Base-by-base conservation (phyloP, 2,888 invertebrate species). In the Lissonota sp. region DNA sequence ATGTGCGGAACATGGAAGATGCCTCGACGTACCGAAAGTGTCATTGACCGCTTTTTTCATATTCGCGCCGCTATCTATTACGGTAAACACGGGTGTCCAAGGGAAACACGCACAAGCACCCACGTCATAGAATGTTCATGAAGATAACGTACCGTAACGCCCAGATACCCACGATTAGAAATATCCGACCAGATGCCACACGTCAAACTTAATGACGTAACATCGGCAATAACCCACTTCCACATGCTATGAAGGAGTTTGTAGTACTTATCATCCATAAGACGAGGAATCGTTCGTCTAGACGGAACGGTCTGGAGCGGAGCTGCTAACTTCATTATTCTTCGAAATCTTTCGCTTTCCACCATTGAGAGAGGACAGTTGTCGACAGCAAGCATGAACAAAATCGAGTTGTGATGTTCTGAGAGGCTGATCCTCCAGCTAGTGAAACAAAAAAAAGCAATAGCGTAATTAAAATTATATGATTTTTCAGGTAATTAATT, bases 101-200 rank as follows among this genome's bases (percentile, higher is more conserved):
- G n/a, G n/a, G n/a, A n/a, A n/a, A n/a, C n/a, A n/a, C n/a, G n/a
- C n/a, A 7, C 83, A 37, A 12, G 79, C 80, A 26, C 26, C 26
- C 26, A 26, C 26, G 1, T 26, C 26, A 26, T 26, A 26, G 26
- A 1, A 26, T 26, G 1, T 26, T 26, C 26, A 26, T 2, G 1
- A 26, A 26, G 26, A 84, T 16, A 87, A 80, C 88, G 85, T 63
- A 87, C 64, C 64, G 84, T 86, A 55, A 86, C 82, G 55, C 86
- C 85, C 49, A 86, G 70, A 79, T 84, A 87, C 79, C 86, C 87
- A 79, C 84, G 85, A 73, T 84, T 85, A 64, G 85, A 82, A 40
- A 86, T 80, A 83, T 87, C 86, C 46, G 83, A 84, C 86, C 87
- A 88, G 80, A 83, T 83, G 64, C 87, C 86, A 76, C 86, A 86